These are phyloP conservation scores for Paracanthobrama guichenoti DNA, from an alignment of 2,113 vertebrate genomes.

Conservation along the genomic window DNA sequence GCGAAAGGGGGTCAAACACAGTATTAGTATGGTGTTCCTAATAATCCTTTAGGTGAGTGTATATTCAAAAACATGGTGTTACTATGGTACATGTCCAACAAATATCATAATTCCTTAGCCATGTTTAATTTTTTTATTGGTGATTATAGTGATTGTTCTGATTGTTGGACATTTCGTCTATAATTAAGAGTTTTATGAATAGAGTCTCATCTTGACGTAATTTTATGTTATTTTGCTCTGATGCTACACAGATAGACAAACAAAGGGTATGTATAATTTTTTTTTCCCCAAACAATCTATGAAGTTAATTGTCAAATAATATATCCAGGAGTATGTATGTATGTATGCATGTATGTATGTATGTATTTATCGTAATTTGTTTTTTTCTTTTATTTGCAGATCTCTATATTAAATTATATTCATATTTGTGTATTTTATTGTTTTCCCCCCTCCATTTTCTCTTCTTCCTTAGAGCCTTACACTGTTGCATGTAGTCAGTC, in stretches of 20 bases:
- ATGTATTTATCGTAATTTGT: neutral
- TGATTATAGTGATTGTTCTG: neutral
- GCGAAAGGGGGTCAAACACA: too few species aligned
- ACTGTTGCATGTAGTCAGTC: conserved; percentile 94
- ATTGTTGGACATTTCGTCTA: neutral
- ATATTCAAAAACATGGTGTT: neutral
- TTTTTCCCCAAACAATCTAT: neutral
- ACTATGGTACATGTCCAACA: neutral
- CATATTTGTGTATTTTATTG: neutral
- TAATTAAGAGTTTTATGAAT: neutral
- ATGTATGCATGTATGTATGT: neutral
- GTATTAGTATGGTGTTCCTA: too few species aligned
- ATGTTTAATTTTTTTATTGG: neutral
- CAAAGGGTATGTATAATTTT: conserved; percentile 73
- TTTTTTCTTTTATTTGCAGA: neutral
- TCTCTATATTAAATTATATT: neutral
- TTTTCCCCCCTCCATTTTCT: conserved; percentile 29
- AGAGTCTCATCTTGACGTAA: conserved; percentile 22
- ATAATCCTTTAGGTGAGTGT: too few species aligned
- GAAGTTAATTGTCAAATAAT: neutral
- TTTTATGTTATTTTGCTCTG: conserved; percentile 46
- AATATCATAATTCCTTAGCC: neutral
- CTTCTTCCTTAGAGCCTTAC: conserved; percentile 75
- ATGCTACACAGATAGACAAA: conserved; percentile 74
- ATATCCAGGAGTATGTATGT: neutral